These are phyloP conservation scores for Coremacera marginata DNA, from an alignment of 2,888 invertebrate species.

Conservation along the genomic window DNA sequence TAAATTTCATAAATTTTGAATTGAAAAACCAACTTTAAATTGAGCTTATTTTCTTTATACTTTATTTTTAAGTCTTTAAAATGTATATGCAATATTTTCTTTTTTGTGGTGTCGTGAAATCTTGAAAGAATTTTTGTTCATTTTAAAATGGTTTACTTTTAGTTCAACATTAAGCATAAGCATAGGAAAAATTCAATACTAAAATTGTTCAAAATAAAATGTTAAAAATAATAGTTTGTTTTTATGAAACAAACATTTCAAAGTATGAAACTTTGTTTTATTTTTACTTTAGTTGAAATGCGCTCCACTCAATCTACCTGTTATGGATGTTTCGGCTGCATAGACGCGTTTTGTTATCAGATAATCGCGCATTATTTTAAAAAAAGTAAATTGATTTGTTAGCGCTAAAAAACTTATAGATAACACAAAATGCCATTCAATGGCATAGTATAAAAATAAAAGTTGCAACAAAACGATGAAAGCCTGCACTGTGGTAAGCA, in stretches of 20 bases:
- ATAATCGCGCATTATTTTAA: constrained; percentile 89
- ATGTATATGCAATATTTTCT: not conserved
- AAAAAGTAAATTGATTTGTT: constrained; percentile 92
- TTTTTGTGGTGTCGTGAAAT: not conserved
- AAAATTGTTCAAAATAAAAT: not conserved
- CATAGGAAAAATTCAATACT: no score
- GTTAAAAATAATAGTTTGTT: not conserved
- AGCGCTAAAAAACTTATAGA: constrained; percentile 88
- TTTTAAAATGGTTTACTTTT: not conserved
- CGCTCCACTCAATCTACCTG: constrained; percentile 52
- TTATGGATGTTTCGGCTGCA: constrained; percentile 61
- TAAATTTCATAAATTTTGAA: not conserved
- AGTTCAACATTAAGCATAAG: not conserved
- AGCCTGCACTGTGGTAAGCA: constrained; percentile 79
- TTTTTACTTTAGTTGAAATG: constrained; percentile 47
- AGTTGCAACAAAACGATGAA: constrained; percentile 82
- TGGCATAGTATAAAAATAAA: constrained; percentile 80
- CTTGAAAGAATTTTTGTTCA: not conserved
- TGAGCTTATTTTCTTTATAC: not conserved
- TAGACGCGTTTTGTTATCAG: constrained; percentile 87
- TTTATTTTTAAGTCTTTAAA: not conserved
- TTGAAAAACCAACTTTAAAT: not conserved
- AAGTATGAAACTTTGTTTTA: no score
- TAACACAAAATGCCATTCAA: constrained; percentile 93
- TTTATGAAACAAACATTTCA: no score